Conservation (phyloP, 2,888 invertebrate genomes). For the Biston stratarius region DNA sequence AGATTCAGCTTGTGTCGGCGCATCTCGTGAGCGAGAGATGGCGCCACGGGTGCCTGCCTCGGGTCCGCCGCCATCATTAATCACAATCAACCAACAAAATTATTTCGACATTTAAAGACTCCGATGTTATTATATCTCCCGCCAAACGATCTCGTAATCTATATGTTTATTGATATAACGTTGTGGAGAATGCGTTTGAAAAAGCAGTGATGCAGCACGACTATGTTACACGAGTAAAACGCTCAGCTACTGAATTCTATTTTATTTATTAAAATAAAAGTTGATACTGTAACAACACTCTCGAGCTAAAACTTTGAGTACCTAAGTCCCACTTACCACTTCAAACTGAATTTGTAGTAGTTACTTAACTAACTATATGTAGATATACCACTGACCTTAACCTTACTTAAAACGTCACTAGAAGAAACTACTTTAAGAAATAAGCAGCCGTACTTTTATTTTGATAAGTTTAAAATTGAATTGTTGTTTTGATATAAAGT, state of each 20-base stretch:
- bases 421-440: too few species aligned
- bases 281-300: not conserved
- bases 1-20: slow-evolving; percentile 57
- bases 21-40: slow-evolving; percentile 51
- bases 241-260: slow-evolving; percentile 50
- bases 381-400: too few species aligned
- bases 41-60: slow-evolving; percentile 70
- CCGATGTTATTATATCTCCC: slow-evolving; percentile 72
- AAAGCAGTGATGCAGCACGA: slow-evolving; percentile 52
- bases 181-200: slow-evolving; percentile 42
- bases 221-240: slow-evolving; percentile 19
- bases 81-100: slow-evolving; percentile 83
- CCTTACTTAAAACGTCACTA: too few species aligned
- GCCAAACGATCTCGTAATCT: slow-evolving; percentile 62
- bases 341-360: too few species aligned
- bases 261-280: not conserved
- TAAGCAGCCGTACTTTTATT: too few species aligned
- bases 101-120: slow-evolving; percentile 81
- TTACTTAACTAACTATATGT: too few species aligned
- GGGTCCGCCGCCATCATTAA: slow-evolving; percentile 70
- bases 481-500: too few species aligned
- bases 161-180: slow-evolving; percentile 56
- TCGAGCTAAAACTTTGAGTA: not conserved
- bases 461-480: too few species aligned
- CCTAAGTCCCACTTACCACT: not conserved